A percentile compares a stretch with the other conserved stretches of the same genome.
These are phyloP conservation scores for Prosapia bicincta DNA, from an alignment of 2,888 invertebrate species.

Conservation along the genomic window DNA sequence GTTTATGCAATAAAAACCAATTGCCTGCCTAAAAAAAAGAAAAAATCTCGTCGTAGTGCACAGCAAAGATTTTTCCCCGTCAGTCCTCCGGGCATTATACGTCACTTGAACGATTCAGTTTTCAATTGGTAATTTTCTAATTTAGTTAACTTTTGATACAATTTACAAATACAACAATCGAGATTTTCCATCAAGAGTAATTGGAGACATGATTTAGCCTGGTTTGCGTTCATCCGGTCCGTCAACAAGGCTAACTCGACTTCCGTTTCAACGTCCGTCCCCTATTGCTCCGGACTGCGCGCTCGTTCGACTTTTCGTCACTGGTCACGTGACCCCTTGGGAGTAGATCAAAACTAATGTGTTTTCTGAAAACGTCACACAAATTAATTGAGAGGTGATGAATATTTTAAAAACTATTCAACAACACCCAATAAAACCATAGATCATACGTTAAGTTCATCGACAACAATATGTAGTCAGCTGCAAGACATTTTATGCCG, in stretches of 20 bases:
- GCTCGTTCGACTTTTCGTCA: not conserved
- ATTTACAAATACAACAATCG: constrained; percentile 21
- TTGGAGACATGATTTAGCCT: constrained; percentile 2
- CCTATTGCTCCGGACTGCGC: not conserved
- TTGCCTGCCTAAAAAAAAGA: constrained; percentile 31
- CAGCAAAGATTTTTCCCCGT: constrained; percentile 17
- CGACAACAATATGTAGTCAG: too few species aligned
- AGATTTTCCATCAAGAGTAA: constrained; percentile 24
- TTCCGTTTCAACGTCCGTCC: not conserved
- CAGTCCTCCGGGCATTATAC: not conserved
- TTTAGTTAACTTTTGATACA: constrained; percentile 28
- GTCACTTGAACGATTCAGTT: constrained; percentile 12
- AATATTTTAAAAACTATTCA: too few species aligned
- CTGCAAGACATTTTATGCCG: too few species aligned
- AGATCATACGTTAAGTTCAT: too few species aligned
- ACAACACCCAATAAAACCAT: too few species aligned
- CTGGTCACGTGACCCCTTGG: too few species aligned
- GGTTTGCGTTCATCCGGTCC: not conserved
- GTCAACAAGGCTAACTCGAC: not conserved
- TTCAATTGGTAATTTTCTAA: constrained; percentile 32
- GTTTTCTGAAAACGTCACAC: too few species aligned
- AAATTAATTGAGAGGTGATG: too few species aligned
- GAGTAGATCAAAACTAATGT: too few species aligned
- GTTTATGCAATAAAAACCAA: constrained; percentile 40
- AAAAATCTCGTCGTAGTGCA: constrained; percentile 18